A percentile compares a stretch with the other conserved stretches of the same genome.
phyloP scores from a whole-genome alignment of 2,888 invertebrate species.

The Troides helena region DNA sequence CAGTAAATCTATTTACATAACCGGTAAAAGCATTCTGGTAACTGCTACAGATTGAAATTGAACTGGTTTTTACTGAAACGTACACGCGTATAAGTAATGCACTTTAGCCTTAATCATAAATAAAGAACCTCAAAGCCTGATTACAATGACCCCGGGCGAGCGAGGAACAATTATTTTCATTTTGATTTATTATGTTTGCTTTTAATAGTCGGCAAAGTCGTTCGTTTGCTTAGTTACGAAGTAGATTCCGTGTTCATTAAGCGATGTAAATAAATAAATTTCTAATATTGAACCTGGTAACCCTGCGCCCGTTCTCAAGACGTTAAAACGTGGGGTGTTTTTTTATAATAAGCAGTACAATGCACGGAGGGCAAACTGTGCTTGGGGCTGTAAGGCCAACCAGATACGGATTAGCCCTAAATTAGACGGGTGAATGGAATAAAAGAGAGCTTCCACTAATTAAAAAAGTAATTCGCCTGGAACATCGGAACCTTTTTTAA shows the following conservation, averaged over 20 bases:
- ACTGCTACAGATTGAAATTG: conserved; percentile 24
- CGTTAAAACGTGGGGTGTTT: conserved; percentile 36
- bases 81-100: conserved; percentile 38
- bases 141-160: conserved; percentile 72
- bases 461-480: conserved; percentile 64
- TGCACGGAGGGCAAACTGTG: conserved; percentile 38
- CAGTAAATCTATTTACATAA: conserved; percentile 19
- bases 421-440: conserved; percentile 54
- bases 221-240: conserved; percentile 28
- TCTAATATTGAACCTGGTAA: conserved; percentile 21
- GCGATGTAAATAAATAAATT: conserved; percentile 19
- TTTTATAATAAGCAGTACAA: conserved; percentile 42
- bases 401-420: conserved; percentile 43
- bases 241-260: conserved; percentile 29
- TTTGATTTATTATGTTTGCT: conserved; percentile 54
- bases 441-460: conserved; percentile 56
- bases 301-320: conserved; percentile 26
- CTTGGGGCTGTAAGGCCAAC: conserved; percentile 39
- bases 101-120: conserved; percentile 53
- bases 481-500: conserved; percentile 38
- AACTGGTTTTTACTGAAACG: conserved; percentile 24
- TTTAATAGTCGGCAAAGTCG: conserved; percentile 38
- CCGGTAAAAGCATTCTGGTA: conserved; percentile 15
- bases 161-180: conserved; percentile 64
- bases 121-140: conserved; percentile 59